Base-by-base conservation (phyloP, 2,797 vertebrate species). In the Melanotaenia pygmaea region DNA sequence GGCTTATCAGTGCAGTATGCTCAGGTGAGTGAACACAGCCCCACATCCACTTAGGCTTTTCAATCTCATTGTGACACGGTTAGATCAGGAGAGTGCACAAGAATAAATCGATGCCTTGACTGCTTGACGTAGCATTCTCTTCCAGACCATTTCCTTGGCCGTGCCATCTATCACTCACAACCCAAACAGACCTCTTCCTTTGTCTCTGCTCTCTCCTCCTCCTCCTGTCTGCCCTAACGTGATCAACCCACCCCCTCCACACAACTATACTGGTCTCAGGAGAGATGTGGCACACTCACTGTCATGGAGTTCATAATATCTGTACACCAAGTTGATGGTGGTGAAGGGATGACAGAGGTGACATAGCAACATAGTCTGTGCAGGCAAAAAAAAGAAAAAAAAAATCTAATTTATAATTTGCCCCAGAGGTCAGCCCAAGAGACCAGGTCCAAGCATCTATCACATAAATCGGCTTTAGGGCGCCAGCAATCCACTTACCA, bases 21-120 rank as follows among this genome's bases (percentile, higher is more conserved):
- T 79, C 84, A 89, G 85, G 86, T 93, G 89, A 91, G 82, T 68
- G 84, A 88, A 82, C 82, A 77, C 71, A 70, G 80, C 76, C 40
- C 77, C 72, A 72, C 86, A 79, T 80, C 86, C 88, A 91, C 84
- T 91, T 90, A 90, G 78, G 82, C 85, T 89, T 93, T 93, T 91
- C 89, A 92, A 90, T 93, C 83, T 86, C 77, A 16, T 81, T 6
- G 79, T 87, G 86, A 90, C 84, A 83, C 71, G 84, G 88, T 91
- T 86, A 89, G 88, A 92, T 92, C 90, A 89, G 75, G 80, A 81
- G 88, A 87, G 87, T 24, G 84, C 88, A 83, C 87, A 64, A 89
- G 91, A 93, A 91, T 89, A 90, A 91, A 93, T 93, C 90, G 83
- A 91, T 90, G 88, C 47, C 83, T 77, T 77, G 84, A 88, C 85